Percentiles rank a stretch among this genome's conserved stretches.
phyloP scores from a whole-genome alignment of 2,113 vertebrate species.

The Sclerurus mexicanus region DNA sequence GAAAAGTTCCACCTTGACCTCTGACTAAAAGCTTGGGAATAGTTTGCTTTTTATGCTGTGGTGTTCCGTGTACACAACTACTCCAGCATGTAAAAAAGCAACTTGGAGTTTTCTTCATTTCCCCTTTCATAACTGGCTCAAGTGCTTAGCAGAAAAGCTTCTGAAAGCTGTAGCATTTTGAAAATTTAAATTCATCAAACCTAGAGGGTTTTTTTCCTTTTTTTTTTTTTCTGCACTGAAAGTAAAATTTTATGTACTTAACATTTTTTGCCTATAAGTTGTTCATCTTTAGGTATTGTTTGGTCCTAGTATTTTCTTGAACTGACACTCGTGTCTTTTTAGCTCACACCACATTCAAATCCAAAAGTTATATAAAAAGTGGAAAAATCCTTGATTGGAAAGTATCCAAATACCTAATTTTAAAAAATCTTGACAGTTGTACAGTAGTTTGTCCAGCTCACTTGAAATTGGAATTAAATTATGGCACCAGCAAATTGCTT shows the following conservation, averaged over 20 bases:
- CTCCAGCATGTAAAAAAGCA: conserved; percentile 18
- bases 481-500: conserved; percentile 79
- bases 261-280: conserved; percentile 66
- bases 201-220: neutral
- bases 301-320: conserved; percentile 64
- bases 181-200: neutral
- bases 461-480: conserved; percentile 71
- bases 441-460: conserved; percentile 67
- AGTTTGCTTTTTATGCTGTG: conserved; percentile 17
- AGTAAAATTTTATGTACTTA: conserved; percentile 29
- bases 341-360: conserved; percentile 63
- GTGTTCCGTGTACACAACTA: neutral
- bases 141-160: conserved; percentile 46
- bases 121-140: neutral
- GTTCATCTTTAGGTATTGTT: conserved; percentile 57
- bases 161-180: conserved; percentile 27
- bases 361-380: conserved; percentile 50
- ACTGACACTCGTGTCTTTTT: conserved; percentile 61
- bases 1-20: neutral
- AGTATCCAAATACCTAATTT: conserved; percentile 53
- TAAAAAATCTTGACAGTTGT: conserved; percentile 56
- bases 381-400: conserved; percentile 59
- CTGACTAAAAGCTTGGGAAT: neutral
- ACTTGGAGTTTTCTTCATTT: neutral
- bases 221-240: conserved; percentile 41